Evolutionary conservation across 2,797 vertebrate species (phyloP), one percentile per base, ranked within the genome.

Genomic region (Vespertilio murinus): DNA sequence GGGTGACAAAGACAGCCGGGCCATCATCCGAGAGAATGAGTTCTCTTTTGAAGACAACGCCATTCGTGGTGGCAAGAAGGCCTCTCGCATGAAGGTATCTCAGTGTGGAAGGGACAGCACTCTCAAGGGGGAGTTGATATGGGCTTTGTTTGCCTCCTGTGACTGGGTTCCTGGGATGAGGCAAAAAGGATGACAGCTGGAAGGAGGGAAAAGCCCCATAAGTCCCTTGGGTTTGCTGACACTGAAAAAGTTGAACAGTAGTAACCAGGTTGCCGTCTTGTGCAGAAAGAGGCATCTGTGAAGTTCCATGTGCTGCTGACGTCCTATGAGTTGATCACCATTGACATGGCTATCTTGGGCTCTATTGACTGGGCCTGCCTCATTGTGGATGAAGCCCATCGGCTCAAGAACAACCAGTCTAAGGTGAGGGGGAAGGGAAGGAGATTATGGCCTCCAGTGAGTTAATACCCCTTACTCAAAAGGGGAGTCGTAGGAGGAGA

Each of bases 291-390:
- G 97, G 99, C 99, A 13, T 97, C 99, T 22, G 99, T 99, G 89
- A 99, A 99, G 96, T 99, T 99, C 94, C 99, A 99, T 0, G 99
- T 99, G 91, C 98, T 99, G 87, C 98, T 99, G 91, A 99, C 99
- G 0, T 99, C 99, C 28, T 99, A 99, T 73, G 99, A 99, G 97
- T 97, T 99, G 97, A 99, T 99, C 94, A 99, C 99, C 92, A 99
- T 99, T 49, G 99, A 99, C 89, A 99, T 99, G 98, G 99, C 99
- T 83, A 99, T 99, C 91, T 97, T 99, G 83, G 99, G 99, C 65
- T 99, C 99, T 74, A 99, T 99, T 91, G 99, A 99, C 94, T 99
- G 99, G 99, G 99, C 99, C 93, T 99, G 99, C 97, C 99, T 99
- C 89, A 99, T 99, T 33, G 99, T 99, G 95, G 99, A 99, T 84